Evolutionary conservation across 2,113 vertebrate genomes (phyloP), one percentile per base, ranked within the genome.

Genomic region (Fregetta grallaria): DNA sequence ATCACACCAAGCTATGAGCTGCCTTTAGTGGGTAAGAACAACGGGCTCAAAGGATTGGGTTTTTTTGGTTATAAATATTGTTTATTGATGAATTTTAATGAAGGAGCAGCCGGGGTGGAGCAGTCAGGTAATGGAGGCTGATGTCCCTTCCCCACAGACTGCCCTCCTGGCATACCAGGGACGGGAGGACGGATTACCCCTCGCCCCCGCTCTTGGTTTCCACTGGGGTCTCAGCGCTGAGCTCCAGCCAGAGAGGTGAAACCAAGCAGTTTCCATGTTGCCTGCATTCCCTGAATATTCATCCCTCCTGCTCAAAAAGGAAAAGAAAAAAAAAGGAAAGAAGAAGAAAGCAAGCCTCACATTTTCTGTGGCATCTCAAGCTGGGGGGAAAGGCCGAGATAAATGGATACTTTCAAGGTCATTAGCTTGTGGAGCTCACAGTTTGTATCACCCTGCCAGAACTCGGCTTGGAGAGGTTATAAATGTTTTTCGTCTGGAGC

Each of bases 361-460:
- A 92, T 95, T 95, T 98, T 93, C 92, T 83, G 89, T 97, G 98
- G 92, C 96, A 96, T 96, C 96, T 98, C 97, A 96, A 96, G 91
- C 40, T 89, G 97, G 91, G 98, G 94, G 91, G 62, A 97, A 98
- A 98, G 97, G 97, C 97, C 72, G 45, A 98, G 97, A 98, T 98
- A 98, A 98, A 98, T 98, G 96, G 97, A 96, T 97, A 97, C 95
- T 96, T 98, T 98, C 97, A 97, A 98, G 98, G 97, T 98, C 97
- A 98, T 98, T 98, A 98, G 92, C 96, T 98, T 93, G 93, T 95
- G 90, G 94, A 97, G 95, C 90, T 97, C 95, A 89, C 91, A 63
- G 96, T 95, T 95, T 94, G 80, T 96, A 96, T 96, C 20, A 14
- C 94, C 90, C 86, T 98, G 96, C 97, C 98, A 98, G 96, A 97